Conservation (phyloP, 92 coral and sea anemone species). For the Metridium senile region DNA sequence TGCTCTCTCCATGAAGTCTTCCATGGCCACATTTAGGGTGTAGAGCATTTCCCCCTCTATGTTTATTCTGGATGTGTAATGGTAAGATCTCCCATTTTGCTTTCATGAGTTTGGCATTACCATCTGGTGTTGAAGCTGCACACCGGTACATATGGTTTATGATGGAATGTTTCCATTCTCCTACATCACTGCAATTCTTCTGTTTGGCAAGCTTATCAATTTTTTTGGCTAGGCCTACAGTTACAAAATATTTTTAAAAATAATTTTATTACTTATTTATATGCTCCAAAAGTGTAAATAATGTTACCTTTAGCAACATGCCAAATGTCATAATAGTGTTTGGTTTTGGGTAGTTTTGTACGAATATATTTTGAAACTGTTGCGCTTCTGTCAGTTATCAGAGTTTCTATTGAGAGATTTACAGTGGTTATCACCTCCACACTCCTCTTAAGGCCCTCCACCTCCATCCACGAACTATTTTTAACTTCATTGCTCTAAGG, state of each 20-base stretch:
- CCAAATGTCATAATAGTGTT: slow-evolving; percentile 51
- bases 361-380: slow-evolving; percentile 22
- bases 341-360: slow-evolving; percentile 23
- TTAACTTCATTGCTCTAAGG: slow-evolving; percentile 51
- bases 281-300: too few species aligned
- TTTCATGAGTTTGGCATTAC: slow-evolving; percentile 39
- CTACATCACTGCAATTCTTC: slow-evolving; percentile 42
- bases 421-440: slow-evolving; percentile 16
- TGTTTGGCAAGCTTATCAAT: slow-evolving; percentile 36
- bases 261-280: background rate
- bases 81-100: slow-evolving; percentile 61
- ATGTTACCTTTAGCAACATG: too few species aligned
- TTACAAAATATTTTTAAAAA: background rate
- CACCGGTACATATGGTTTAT: slow-evolving; percentile 55
- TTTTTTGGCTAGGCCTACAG: slow-evolving; percentile 34
- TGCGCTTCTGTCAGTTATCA: slow-evolving; percentile 39
- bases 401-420: slow-evolving; percentile 9
- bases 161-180: slow-evolving; percentile 44
- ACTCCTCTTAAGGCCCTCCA: slow-evolving; percentile 36
- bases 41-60: slow-evolving; percentile 6
- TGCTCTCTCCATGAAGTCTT: slow-evolving; percentile 34
- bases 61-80: slow-evolving; percentile 50
- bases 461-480: slow-evolving; percentile 49
- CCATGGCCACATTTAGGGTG: slow-evolving; percentile 55
- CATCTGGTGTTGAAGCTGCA: slow-evolving; percentile 59